Conservation (phyloP, 2,797 vertebrate species). For the Tadarida brasiliensis region DNA sequence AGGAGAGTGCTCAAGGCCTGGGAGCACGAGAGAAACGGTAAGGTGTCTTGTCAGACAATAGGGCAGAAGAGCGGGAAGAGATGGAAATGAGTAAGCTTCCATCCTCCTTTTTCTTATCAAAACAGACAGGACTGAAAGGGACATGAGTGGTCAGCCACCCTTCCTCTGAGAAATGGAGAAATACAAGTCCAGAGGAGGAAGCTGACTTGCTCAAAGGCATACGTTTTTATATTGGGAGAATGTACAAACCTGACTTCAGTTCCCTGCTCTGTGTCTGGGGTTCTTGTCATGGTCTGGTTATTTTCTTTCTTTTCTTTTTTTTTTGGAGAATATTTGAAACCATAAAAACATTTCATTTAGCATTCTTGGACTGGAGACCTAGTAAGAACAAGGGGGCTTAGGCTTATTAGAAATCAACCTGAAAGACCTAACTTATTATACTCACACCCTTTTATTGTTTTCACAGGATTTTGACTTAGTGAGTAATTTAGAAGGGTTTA, state of each 20-base stretch:
- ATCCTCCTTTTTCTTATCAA: neutral
- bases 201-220: neutral
- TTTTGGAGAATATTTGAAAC: constrained; percentile 25
- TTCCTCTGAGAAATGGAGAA: constrained; percentile 11
- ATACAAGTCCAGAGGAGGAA: neutral
- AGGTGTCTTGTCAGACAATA: neutral
- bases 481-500: constrained; percentile 42
- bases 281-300: neutral
- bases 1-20: neutral
- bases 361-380: neutral
- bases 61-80: neutral
- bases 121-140: neutral
- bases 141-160: neutral
- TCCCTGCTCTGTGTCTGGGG: neutral
- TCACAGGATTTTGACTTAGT: constrained; percentile 22
- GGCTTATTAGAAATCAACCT: constrained; percentile 31
- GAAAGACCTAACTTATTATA: neutral
- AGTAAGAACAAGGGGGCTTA: neutral
- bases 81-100: neutral
- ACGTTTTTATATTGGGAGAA: constrained; percentile 2
- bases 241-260: neutral
- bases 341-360: neutral
- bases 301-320: neutral
- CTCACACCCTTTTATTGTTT: neutral
- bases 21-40: neutral